A percentile compares a stretch with the other conserved stretches of the same genome.
Evolutionary conservation across 2,888 invertebrate genomes (phyloP).

Genomic region (Koerneria pararmatus): DNA sequence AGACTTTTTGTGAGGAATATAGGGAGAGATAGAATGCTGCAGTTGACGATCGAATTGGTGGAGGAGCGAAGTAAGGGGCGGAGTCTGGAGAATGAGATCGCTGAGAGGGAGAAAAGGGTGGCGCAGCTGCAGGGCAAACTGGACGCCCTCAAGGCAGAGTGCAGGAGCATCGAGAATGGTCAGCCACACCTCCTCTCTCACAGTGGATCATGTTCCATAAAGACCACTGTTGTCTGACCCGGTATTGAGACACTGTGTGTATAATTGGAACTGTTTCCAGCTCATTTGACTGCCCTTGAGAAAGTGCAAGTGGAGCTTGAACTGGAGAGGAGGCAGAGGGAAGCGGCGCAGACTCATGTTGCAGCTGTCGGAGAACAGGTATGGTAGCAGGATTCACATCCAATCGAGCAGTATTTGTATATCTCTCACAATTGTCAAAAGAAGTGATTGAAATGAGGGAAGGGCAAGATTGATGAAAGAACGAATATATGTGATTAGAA

Average conservation of each 20-base stretch:
- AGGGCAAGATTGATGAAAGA: neutral
- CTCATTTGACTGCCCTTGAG: constrained; percentile 15
- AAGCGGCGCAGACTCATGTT: constrained; percentile 24
- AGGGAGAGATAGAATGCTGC: too few species aligned
- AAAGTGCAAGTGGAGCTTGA: constrained; percentile 28
- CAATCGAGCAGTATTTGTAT: too few species aligned
- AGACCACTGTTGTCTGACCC: too few species aligned
- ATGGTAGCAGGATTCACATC: constrained; percentile 3
- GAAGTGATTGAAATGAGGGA: neutral
- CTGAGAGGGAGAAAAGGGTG: constrained; percentile 74
- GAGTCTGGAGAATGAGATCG: constrained; percentile 25
- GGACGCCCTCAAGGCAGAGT: constrained; percentile 31
- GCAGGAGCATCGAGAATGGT: constrained; percentile 26
- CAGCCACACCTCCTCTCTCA: too few species aligned
- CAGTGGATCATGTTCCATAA: too few species aligned
- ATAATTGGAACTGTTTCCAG: neutral
- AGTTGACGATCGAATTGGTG: constrained; percentile 65
- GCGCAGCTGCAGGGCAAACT: constrained; percentile 27
- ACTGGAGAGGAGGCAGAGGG: constrained; percentile 26
- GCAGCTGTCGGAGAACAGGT: constrained; percentile 23
- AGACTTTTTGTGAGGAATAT: too few species aligned
- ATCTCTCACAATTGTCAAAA: too few species aligned
- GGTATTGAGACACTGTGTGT: too few species aligned
- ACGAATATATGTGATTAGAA: neutral
- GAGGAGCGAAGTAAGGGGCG: constrained; percentile 87